Percentiles rank a stretch among this genome's conserved stretches.
Evolutionary conservation across 2,113 vertebrate species (phyloP).

Genomic region (Eidolon helvum): DNA sequence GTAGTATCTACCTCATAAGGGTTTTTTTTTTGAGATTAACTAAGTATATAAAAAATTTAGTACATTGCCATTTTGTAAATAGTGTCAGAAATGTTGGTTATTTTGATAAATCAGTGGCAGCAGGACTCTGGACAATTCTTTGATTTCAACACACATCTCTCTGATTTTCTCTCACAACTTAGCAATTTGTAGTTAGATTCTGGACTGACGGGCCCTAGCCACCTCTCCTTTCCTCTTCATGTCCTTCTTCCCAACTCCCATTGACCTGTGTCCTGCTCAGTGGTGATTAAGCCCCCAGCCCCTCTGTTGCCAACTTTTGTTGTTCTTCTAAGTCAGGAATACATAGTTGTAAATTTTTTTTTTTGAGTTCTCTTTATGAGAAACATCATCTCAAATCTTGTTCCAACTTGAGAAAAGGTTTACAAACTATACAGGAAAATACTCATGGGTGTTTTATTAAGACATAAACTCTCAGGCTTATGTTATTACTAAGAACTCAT

Average conservation of each 20-base stretch:
- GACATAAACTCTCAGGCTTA: not conserved
- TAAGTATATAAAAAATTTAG: not conserved
- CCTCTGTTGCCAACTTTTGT: not conserved
- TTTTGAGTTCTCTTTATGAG: not conserved
- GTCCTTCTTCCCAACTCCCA: not conserved
- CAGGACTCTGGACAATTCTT: not conserved
- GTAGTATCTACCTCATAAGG: not conserved
- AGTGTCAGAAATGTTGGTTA: not conserved
- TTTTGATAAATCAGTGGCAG: not conserved
- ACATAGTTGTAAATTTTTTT: not conserved
- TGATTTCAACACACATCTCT: not conserved
- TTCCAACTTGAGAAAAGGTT: not conserved
- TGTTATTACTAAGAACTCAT: not conserved
- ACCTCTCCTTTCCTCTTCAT: not conserved
- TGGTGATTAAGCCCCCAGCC: not conserved
- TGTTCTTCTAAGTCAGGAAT: not conserved
- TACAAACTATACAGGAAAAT: not conserved
- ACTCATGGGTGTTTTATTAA: not conserved
- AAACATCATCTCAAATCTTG: not conserved
- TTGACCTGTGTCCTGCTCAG: not conserved
- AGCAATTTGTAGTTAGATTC: not conserved
- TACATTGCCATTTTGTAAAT: not conserved
- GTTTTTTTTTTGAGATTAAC: not conserved
- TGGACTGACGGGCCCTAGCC: not conserved
- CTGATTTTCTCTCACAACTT: not conserved